Conservation (phyloP, 2,113 vertebrate species). For the Syngnathus typhle region DNA sequence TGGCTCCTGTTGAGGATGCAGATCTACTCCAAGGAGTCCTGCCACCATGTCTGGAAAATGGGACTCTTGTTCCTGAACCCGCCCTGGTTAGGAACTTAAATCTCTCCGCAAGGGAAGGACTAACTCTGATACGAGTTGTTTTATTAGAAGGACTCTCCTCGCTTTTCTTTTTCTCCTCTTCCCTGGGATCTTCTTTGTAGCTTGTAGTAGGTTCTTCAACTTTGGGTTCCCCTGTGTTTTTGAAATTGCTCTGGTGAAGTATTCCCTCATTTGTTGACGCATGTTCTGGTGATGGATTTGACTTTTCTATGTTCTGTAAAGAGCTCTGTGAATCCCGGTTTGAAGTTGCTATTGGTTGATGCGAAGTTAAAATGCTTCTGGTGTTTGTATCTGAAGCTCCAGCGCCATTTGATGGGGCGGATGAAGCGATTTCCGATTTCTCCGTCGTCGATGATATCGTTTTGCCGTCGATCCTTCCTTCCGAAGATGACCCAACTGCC, state of each 20-base stretch:
- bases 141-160: conserved; percentile 30
- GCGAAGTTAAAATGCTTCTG: conserved; percentile 10
- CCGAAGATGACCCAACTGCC: conserved; percentile 5
- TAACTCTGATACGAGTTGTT: conserved; percentile 38
- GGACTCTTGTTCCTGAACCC: conserved; percentile 14
- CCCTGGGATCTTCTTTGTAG: conserved; percentile 20
- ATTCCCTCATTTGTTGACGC: conserved; percentile 27
- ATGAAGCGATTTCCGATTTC: conserved; percentile 22
- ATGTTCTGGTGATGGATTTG: conserved; percentile 23
- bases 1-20: conserved; percentile 59
- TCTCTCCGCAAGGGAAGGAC: conserved; percentile 42
- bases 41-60: conserved; percentile 45
- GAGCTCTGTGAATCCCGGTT: conserved; percentile 24
- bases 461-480: conserved; percentile 10
- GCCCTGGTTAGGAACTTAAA: conserved; percentile 46
- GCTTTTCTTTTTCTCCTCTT: conserved; percentile 13
- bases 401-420: conserved; percentile 28
- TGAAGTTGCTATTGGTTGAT: conserved; percentile 16
- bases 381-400: conserved; percentile 8
- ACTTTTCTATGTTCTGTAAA: conserved; percentile 26
- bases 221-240: conserved; percentile 37
- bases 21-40: conserved; percentile 48
- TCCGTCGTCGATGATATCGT: conserved; percentile 23
- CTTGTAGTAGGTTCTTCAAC: conserved; percentile 40
- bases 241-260: background rate